phyloP scores from a whole-genome alignment of 2,888 invertebrate genomes.

The Conus canariensis region DNA sequence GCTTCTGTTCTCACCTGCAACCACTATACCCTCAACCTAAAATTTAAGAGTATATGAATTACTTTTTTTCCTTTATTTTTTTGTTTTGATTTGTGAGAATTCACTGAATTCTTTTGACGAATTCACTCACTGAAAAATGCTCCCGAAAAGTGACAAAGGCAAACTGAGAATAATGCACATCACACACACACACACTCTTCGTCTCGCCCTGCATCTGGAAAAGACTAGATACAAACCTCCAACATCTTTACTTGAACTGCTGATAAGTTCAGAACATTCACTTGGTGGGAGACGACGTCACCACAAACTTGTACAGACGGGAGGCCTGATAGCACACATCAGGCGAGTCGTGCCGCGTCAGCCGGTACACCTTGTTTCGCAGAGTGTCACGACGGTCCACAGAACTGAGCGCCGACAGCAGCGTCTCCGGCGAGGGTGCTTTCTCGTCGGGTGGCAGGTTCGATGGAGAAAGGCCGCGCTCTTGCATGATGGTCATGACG shows the following conservation, averaged over 20 bases:
- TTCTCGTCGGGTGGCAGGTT: constrained; percentile 81
- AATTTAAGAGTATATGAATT: neutral
- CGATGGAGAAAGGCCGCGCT: constrained; percentile 78
- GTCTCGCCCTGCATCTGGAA: neutral
- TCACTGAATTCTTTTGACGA: neutral
- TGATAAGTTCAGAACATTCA: neutral
- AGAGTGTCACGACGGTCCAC: constrained; percentile 59
- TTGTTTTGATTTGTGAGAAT: neutral
- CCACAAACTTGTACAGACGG: constrained; percentile 64
- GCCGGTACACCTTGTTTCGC: constrained; percentile 72
- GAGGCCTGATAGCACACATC: constrained; percentile 71
- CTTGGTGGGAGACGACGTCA: neutral
- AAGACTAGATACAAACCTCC: neutral
- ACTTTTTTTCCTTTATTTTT: no score
- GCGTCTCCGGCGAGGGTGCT: constrained; percentile 82
- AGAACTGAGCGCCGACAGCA: constrained; percentile 77
- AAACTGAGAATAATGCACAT: neutral
- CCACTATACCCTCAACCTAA: neutral
- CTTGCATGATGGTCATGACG: constrained; percentile 78
- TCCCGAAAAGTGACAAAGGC: neutral
- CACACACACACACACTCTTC: neutral
- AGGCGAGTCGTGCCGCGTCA: constrained; percentile 70
- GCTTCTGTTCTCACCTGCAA: neutral
- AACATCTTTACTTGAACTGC: no score
- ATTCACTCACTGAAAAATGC: neutral